These are phyloP conservation scores for Drosophila sucinea DNA, from an alignment of 1,140 invertebrate genomes.

Conservation along the genomic window DNA sequence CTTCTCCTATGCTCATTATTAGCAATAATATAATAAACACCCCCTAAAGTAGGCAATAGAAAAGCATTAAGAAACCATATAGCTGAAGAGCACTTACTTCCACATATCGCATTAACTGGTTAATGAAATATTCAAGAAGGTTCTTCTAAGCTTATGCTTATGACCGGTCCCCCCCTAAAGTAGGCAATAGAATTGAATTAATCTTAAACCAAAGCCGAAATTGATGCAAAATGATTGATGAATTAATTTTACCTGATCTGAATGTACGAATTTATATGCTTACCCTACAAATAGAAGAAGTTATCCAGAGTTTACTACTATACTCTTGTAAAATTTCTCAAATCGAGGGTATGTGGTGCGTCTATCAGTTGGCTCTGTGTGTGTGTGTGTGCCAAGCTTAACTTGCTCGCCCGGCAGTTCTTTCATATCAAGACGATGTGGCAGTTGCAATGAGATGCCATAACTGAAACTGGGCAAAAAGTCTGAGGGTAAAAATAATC, in stretches of 20 bases:
- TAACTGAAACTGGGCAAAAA: slow-evolving; percentile 39
- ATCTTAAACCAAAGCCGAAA: not conserved
- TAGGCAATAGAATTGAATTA: not conserved
- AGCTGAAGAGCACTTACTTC: no score
- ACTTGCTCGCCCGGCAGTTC: slow-evolving; percentile 33
- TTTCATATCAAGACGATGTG: slow-evolving; percentile 20
- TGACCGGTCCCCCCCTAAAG: not conserved
- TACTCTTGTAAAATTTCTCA: no score
- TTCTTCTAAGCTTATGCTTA: no score
- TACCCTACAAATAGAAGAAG: no score
- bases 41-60: not conserved
- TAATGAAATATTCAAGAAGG: no score
- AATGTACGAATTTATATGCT: no score
- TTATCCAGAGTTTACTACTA: no score
- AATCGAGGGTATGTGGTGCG: not conserved
- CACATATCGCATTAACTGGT: no score
- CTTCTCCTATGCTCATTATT: not conserved
- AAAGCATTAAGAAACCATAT: not conserved
- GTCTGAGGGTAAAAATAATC: slow-evolving; percentile 46
- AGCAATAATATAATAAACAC: not conserved
- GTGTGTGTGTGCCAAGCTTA: not conserved
- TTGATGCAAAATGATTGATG: no score
- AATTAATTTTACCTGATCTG: no score
- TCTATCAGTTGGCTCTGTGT: not conserved
- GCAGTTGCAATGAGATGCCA: slow-evolving; percentile 39